phyloP scores from a whole-genome alignment of 2,797 vertebrate species.

The Lates japonicus region DNA sequence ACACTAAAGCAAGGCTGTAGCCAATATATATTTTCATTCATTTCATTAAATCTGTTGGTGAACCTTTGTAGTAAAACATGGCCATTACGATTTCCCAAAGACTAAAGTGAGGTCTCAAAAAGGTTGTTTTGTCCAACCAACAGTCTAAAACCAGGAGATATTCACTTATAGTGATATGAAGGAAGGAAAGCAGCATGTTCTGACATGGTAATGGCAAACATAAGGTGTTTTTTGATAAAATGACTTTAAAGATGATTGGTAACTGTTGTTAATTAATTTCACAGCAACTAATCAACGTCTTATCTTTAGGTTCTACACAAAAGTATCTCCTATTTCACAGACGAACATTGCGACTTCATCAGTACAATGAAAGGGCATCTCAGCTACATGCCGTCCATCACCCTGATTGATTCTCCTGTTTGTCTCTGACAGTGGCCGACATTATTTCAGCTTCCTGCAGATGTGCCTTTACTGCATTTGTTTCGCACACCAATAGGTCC shows the following conservation, averaged over 20 bases:
- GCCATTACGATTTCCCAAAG: neutral
- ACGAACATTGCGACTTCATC: conserved; percentile 23
- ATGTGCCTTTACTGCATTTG: conserved; percentile 67
- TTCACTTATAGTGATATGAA: neutral
- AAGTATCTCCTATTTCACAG: conserved; percentile 29
- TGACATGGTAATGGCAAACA: conserved; percentile 1
- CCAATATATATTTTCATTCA: neutral
- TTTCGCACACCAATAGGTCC: conserved; percentile 70
- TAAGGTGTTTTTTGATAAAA: neutral
- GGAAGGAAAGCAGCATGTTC: neutral
- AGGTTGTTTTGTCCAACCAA: neutral
- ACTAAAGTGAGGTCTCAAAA: neutral
- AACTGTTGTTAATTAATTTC: neutral
- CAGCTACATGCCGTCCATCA: conserved; percentile 56
- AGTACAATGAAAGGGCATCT: conserved; percentile 44
- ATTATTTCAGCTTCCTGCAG: conserved; percentile 75
- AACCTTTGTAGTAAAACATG: neutral
- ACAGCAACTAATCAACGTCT: neutral
- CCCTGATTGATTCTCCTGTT: conserved; percentile 71
- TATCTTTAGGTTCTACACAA: conserved; percentile 13
- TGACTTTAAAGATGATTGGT: neutral
- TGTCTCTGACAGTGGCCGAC: conserved; percentile 60
- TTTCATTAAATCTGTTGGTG: neutral
- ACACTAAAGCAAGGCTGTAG: neutral
- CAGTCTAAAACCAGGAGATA: neutral